Evolutionary conservation across 2,888 invertebrate genomes (phyloP), one percentile per base, ranked within the genome.

Genomic region (Dolichomitus sp.): DNA sequence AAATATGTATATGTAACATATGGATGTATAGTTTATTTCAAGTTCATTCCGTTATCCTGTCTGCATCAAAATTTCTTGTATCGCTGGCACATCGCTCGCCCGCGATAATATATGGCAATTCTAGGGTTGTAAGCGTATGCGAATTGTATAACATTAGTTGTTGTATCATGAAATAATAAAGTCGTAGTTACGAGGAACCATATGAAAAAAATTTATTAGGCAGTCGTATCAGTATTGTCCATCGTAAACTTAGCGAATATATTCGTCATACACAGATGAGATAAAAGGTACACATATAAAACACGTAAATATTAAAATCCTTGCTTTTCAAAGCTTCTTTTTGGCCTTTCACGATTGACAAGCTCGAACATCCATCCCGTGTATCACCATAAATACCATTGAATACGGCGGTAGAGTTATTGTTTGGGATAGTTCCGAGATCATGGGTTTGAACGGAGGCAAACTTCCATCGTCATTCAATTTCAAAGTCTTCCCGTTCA

Each of bases 341-440:
- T 27, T 42, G 14, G 65, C 57, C 40, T 59, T 63, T 85, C 77
- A 88, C 30, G 75, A 42, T 40, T 45, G 57, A 81, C 93, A 93
- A 12, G 93, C 88, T 84, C 90, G 80, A 74, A 91, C 94, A 93
- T 87, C 89, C 87, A 88, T 93, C 84, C 95, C 95, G 88, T 95
- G 95, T 80, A 96, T 92, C 3, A 96, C 94, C 95, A 96, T 95
- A 93, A 96, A 97, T 57, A 95, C 95, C 89, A 96, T 94, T 7
- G 96, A 96, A 89, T 95, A 95, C 63, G 96, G 95, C 5, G 96
- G 96, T 93, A 96, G 94, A 30, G 94, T 92, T 76, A 96, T 92
- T 0, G 72, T 57, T 86, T 95, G 93, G 1, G 94, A 93, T 89
- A 94, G 94, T 81, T 94, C 93, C 59, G 94, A 88, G 59, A 92